Evolutionary conservation across 2,797 vertebrate species (phyloP), one percentile per base, ranked within the genome.

Genomic region (Platyrinchus mystaceus): DNA sequence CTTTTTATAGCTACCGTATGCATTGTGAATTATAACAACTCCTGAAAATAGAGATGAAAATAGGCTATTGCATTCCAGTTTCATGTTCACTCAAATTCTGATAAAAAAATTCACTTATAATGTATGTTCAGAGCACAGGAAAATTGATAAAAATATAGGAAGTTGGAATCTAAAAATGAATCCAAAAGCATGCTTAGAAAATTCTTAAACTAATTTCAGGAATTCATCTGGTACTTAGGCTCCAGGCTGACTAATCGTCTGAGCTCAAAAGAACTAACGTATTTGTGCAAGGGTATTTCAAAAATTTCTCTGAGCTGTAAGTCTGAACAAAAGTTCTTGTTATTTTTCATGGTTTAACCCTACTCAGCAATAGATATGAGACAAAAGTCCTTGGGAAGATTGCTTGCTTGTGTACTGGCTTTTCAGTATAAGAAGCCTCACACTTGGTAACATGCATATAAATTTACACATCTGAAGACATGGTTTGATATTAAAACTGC

Each of bases 1-100:
- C 87, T 96, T 97, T 97, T 97, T 96, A 97, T 95, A 97, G 94
- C 92, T 94, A 95, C 94, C 84, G 90, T 95, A 92, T 84, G 81
- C 93, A 91, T 84, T 91, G 94, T 93, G 87, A 96, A 97, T 90
- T 91, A 95, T 88, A 97, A 94, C 79, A 86, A 34, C 70, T 97
- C 76, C 91, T 95, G 96, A 97, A 97, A 96, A 93, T 18, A 96
- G 89, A 95, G 69, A 88, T 91, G 87, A 91, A 96, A 96, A 93
- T 75, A 94, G 75, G 64, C 82, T 94, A 93, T 91, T 94, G 86
- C 52, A 47, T 87, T 96, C 58, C 88, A 43, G 58, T 34, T 86
- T 92, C 62, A 23, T 46, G 36, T 70, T 96, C 59, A 60, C 44
- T 91, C 63, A 84, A 82, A 76, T 90, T 84, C 70, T 84, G 56